Evolutionary conservation across 2,797 vertebrate species (phyloP).

Genomic region (Crocidura indochinensis): DNA sequence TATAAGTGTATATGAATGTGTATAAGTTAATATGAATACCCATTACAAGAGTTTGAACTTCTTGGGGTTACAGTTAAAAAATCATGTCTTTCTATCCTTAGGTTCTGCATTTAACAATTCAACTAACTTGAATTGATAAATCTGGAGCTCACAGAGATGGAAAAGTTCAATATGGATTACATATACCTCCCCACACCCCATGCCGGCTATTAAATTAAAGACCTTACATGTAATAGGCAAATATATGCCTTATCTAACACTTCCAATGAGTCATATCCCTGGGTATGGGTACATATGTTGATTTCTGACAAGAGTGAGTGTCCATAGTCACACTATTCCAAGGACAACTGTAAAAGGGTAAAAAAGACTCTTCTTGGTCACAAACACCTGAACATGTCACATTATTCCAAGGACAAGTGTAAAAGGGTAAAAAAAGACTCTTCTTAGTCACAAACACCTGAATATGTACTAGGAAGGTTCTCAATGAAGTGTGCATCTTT

Average conservation of each 20-base stretch:
- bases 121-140: background rate
- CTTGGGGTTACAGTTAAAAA: background rate
- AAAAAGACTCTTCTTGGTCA: background rate
- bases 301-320: background rate
- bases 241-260: too few species aligned
- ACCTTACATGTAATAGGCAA: too few species aligned
- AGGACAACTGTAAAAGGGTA: background rate
- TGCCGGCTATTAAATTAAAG: too few species aligned
- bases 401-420: background rate
- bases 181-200: background rate
- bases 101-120: background rate
- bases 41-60: background rate
- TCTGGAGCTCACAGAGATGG: background rate
- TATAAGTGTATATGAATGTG: background rate
- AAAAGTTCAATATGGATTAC: background rate
- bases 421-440: background rate
- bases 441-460: background rate
- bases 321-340: background rate
- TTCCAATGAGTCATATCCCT: too few species aligned
- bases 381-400: background rate
- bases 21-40: background rate
- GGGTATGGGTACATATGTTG: too few species aligned
- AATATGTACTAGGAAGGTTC: background rate
- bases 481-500: background rate
- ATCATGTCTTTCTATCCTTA: background rate